A percentile compares a stretch with the other conserved stretches of the same genome.
Conservation (phyloP, 2,113 vertebrate species). For the Prochilodus magdalenae region DNA sequence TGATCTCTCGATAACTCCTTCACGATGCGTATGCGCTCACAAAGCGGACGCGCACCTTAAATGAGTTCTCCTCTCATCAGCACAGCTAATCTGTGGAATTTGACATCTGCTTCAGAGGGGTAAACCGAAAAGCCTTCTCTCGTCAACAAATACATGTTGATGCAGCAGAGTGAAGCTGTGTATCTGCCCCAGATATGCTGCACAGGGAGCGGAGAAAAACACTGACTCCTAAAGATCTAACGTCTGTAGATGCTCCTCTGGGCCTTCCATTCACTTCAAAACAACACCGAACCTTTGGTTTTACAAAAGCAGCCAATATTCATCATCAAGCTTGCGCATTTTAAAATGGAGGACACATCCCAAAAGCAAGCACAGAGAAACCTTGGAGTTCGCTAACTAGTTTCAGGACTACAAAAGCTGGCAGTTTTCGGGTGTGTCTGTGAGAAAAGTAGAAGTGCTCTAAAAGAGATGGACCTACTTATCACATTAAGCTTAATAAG, state of each 20-base stretch:
- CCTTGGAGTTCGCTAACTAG: not conserved
- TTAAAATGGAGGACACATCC: conserved; percentile 37
- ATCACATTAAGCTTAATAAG: not conserved
- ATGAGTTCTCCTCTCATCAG: conserved; percentile 26
- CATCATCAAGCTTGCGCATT: conserved; percentile 7
- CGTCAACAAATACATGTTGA: conserved; percentile 24
- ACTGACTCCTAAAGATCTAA: conserved; percentile 20
- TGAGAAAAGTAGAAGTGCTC: not conserved
- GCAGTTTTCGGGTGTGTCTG: not conserved
- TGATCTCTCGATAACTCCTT: not conserved
- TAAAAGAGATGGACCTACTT: not conserved
- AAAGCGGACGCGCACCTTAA: not conserved
- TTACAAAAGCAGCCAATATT: conserved; percentile 9
- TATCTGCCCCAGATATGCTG: not conserved
- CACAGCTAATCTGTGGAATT: not conserved
- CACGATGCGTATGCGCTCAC: not conserved
- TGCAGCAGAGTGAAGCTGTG: not conserved
- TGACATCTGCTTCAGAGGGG: not conserved
- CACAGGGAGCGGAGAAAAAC: not conserved
- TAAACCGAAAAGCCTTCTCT: not conserved
- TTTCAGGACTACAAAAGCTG: not conserved
- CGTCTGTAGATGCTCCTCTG: not conserved
- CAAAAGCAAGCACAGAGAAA: conserved; percentile 1
- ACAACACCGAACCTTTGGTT: conserved; percentile 1
- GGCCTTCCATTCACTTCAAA: conserved; percentile 31